Base-by-base conservation (phyloP, 2,113 vertebrate genomes). In the Podilymbus podiceps region DNA sequence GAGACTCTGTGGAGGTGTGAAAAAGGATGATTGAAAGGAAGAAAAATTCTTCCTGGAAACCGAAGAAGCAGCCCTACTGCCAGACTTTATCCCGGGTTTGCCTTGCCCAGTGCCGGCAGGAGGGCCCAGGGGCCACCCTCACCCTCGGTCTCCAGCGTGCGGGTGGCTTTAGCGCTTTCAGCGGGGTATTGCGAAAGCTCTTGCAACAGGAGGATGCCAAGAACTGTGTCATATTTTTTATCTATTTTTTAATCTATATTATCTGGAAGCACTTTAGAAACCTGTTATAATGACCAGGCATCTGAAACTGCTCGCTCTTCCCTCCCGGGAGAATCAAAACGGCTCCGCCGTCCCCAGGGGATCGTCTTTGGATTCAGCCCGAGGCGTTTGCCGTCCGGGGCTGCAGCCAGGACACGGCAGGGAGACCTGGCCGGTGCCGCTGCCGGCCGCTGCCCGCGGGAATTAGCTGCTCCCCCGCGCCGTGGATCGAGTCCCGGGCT, bases 111-210 rank as follows among this genome's bases (percentile, higher is more conserved):
- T 15, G 27, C 27, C 30, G 17, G 22, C n/a, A 9, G 25, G 38
- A 20, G 55, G 12, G 9, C 5, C 31, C 7, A 2, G 38, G 55
- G 12, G 2, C 14, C 5, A 27, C 16, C 50, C 22, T 53, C 27
- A 5, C 68, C 33, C 28, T 58, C 38, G 28, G 42, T 4, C 16
- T 42, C 49, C 53, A 24, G n/a, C 0, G 7, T 8, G 50, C 1
- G 2, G 0, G 2, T 2, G 5, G 18, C 31, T 76, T 35, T 42
- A 15, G 5, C 1, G 0, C 40, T 58, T 7, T 53, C 77, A 11
- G 4, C 14, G 80, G 44, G 82, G 38, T 31, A 9, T 0, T 33
- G 64, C 58, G 31, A 67, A 68, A 75, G 73, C 47, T 66, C 49
- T 12, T 28, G 44, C 49, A 22, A 24, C 38, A 73, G 62, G 35